phyloP scores from a whole-genome alignment of 2,888 invertebrate genomes.

The Andrena bucephala region DNA sequence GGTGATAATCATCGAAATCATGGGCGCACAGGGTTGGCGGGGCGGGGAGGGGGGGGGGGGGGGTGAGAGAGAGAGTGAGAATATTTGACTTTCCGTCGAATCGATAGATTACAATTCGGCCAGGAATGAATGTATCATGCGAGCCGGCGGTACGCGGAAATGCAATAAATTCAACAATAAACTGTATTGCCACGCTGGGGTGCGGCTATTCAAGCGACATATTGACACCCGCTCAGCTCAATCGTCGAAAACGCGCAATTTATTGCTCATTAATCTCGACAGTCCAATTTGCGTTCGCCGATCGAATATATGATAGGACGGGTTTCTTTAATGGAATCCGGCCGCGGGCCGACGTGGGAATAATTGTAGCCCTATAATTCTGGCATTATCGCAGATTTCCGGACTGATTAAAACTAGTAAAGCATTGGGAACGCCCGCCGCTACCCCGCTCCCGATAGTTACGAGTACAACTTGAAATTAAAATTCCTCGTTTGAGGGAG shows the following conservation, averaged over 20 bases:
- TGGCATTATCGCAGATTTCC: slow-evolving; percentile 39
- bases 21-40: background rate
- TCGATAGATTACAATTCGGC: slow-evolving; percentile 64
- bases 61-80: background rate
- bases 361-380: slow-evolving; percentile 49
- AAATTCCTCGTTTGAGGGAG: slow-evolving; percentile 27
- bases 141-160: slow-evolving; percentile 42
- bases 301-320: slow-evolving; percentile 51
- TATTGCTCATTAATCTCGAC: slow-evolving; percentile 65
- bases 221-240: slow-evolving; percentile 60
- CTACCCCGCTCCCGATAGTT: slow-evolving; percentile 14
- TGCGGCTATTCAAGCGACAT: slow-evolving; percentile 57
- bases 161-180: slow-evolving; percentile 68
- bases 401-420: slow-evolving; percentile 47
- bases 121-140: slow-evolving; percentile 52
- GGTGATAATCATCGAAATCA: slow-evolving; percentile 49
- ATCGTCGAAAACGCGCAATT: slow-evolving; percentile 59
- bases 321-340: slow-evolving; percentile 58
- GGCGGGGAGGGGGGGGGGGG: background rate
- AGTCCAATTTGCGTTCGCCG: slow-evolving; percentile 52
- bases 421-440: slow-evolving; percentile 8
- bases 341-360: slow-evolving; percentile 17
- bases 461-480: slow-evolving; percentile 25
- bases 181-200: slow-evolving; percentile 52
- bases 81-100: slow-evolving; percentile 56